Evolutionary conservation across 2,113 vertebrate genomes (phyloP), one percentile per base, ranked within the genome.

Genomic region (Ceratotherium simum): DNA sequence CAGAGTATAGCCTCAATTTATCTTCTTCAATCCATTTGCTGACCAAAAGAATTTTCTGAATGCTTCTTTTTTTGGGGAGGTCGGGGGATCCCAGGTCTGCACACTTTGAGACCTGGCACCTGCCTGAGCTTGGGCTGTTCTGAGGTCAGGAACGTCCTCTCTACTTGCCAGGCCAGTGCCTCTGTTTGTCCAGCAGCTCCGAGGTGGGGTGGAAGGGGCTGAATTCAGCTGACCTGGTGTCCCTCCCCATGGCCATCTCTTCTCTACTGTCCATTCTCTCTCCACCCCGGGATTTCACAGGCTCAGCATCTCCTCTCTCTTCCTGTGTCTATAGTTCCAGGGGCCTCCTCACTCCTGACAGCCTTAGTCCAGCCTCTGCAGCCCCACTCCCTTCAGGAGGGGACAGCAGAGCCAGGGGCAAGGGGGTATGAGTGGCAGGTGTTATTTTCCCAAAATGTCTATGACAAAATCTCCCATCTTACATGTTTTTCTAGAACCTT

Each of bases 1-100:
- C n/a, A 1, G 23, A 81, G 42, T 91, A 21, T 65, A 62, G 60
- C 70, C 62, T 91, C 36, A 70, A 46, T 91, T 78, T 65, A 69
- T 91, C 87, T n/a, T n/a, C 81, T 84, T 92, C 54, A 39, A 20
- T 64, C 72, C 21, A 39, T 92, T 70, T 80, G 48, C 18, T 54
- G 58, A 85, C 56, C 27, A 42, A 48, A 83, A 78, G 36, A 51
- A 54, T 64, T 39, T 94, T 85, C 17, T 33, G 36, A 88, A 27
- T 5, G 54, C 20, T 97, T 91, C 64, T 73, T 46, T 51, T 60
- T 82, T 39, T 14, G 23, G 5, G 8, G 7, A 48, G 8, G 10
- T 7, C 2, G 25, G 18, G 51, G 69, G 29, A 29, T 27, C 25
- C 73, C 56, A 86, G 46, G 11, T 78, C 36, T 82, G 33, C 23